Evolutionary conservation across 2,113 vertebrate genomes (phyloP).

Genomic region (Hippolais icterina): DNA sequence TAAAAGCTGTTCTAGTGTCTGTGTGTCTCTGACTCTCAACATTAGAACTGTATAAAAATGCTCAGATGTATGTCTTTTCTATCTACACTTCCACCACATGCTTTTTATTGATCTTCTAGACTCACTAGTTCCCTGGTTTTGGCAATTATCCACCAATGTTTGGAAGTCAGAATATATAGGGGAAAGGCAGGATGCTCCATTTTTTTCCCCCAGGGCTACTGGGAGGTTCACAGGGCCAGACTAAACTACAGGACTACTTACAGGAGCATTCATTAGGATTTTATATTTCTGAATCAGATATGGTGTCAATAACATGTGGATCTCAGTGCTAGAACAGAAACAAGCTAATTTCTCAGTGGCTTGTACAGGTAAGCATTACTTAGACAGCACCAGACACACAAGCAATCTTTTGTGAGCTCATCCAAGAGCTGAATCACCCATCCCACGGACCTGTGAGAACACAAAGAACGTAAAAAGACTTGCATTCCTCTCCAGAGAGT

Average conservation of each 20-base stretch:
- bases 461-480: neutral
- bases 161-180: neutral
- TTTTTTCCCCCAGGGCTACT: neutral
- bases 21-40: neutral
- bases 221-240: neutral
- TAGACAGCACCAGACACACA: neutral
- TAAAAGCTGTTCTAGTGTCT: conserved; percentile 30
- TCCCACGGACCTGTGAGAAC: neutral
- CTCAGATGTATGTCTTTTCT: neutral
- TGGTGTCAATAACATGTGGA: neutral
- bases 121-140: neutral
- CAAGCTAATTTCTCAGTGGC: neutral
- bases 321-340: neutral
- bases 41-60: neutral
- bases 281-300: neutral
- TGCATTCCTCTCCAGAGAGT: neutral
- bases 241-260: neutral
- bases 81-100: neutral
- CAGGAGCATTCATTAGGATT: neutral
- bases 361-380: neutral
- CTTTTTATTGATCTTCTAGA: conserved; percentile 16
- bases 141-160: neutral
- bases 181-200: neutral
- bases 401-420: neutral
- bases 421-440: neutral